Evolutionary conservation across 37 sponge, comb jelly and placozoan species (phyloP), one percentile per base, ranked within the genome.

Genomic region (Lycopodina hypogea): DNA sequence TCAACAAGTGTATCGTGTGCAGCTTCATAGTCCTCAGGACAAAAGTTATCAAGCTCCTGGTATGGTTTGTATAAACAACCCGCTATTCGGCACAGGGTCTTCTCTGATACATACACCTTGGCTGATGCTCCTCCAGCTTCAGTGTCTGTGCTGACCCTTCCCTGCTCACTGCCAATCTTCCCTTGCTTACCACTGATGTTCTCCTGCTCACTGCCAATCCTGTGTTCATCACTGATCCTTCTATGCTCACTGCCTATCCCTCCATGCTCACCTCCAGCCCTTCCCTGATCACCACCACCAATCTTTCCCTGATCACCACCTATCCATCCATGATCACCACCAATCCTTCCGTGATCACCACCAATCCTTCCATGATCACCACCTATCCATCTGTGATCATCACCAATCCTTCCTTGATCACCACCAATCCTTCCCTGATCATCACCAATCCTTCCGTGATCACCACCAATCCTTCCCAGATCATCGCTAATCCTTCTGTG

Each of bases 21-120:
- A 1, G 75, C 76, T 40, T 69, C 58, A 57, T 69, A 84, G 39
- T 78, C 76, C 53, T 84, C 52, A 32, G 77, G 71, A 58, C 84
- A 84, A 0, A 71, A 28, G 6, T 37, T 37, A 6, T 39, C 52
- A 29, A 84, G 62, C 6, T 68, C 71, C 12, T 14, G 3, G 7
- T 69, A 48, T 1, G 42, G 81, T 40, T 74, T 60, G 63, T 73
- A 86, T 24, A 70, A 74, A 39, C 87, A 86, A 1, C 87, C 87
- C 55, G 81, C n/a, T 40, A 42, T 66, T 8, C 3, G 45, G 60
- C 87, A 86, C n/a, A 86, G 75, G 36, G 37, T 11, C 59, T 86
- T 86, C 23, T 28, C 57, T 21, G 35, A 50, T 2, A 33, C 34
- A 21, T 38, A 8, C 12, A 39, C 39, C 2, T 6, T n/a, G 18